Conservation (phyloP, 2,888 invertebrate genomes). For the Xestia xanthographa region DNA sequence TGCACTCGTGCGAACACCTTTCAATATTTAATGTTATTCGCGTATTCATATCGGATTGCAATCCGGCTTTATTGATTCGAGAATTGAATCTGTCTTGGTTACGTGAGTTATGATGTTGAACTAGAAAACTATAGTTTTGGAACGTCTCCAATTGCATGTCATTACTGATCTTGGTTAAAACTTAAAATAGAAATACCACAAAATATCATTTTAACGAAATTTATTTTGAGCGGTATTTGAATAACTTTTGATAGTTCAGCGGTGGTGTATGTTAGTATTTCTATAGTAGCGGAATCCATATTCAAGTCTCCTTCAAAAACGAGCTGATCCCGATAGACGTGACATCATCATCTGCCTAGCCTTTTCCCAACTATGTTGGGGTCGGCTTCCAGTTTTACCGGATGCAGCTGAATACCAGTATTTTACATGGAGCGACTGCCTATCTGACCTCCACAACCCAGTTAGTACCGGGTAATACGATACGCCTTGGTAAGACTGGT, state of each 20-base stretch:
- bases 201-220: background rate
- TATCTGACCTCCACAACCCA: too few relatives aligned
- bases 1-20: slow-evolving; percentile 57
- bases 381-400: too few relatives aligned
- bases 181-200: background rate
- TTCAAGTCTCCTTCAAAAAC: background rate
- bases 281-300: background rate
- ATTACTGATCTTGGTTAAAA: background rate
- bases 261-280: background rate
- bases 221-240: background rate
- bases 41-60: slow-evolving; percentile 51
- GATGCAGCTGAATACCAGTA: too few relatives aligned
- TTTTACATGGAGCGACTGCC: too few relatives aligned
- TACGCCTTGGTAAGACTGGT: too few relatives aligned
- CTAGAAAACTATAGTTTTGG: slow-evolving; percentile 26
- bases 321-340: too few relatives aligned
- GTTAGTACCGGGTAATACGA: too few relatives aligned
- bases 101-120: slow-evolving; percentile 36
- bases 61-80: slow-evolving; percentile 60
- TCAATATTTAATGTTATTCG: slow-evolving; percentile 58
- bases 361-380: too few relatives aligned
- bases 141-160: slow-evolving; percentile 15
- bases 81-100: slow-evolving; percentile 60
- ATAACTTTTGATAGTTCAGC: background rate
- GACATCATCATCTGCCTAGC: too few relatives aligned